Evolutionary conservation across 2,888 invertebrate species (phyloP), one percentile per base, ranked within the genome.

Genomic region (Hemithea aestivaria): DNA sequence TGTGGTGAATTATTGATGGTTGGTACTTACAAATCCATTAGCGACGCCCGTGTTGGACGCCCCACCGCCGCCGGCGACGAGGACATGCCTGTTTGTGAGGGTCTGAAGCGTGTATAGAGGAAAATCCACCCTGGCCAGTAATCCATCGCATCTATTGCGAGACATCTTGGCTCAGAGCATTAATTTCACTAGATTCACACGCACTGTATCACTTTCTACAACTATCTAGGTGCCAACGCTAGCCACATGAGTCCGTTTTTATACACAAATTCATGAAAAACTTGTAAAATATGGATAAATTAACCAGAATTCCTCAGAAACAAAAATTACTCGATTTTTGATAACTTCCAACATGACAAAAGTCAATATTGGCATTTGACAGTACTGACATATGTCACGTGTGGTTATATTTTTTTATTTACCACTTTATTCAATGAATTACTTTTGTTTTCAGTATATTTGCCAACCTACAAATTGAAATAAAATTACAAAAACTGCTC

Each of bases 61-160:
- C 39, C 99, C 99, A 44, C 99, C 99, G 35, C 99, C 99, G 35
- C 99, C 99, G 48, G 96, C 98, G 29, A 99, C 96, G 45, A 99
- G 87, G 60, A 99, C 93, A 88, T 98, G 97, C 54, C 96, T 91
- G 78, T 95, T 95, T 20, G 96, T 96, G 42, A 98, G 87, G 89
- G 96, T 94, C 83, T 95, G 94, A 20, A 98, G 89, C 1, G 95
- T 93, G 74, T 97, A 98, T 43, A 97, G 89, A 3, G 98, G 98
- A 87, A 97, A 96, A 89, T 96, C 96, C 29, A 97, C 95, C 65
- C 94, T 90, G 47, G 96, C 96, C 69, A 96, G 78, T 56, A 96
- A 89, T 55, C 94, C 93, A 72, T 93, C 91, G 62, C 92, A 73
- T 75, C 88, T 76, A 69, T 74, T 83, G 40, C 78, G 78, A 57